Conservation (phyloP, 2,888 invertebrate genomes). For the Emmelina monodactyla region DNA sequence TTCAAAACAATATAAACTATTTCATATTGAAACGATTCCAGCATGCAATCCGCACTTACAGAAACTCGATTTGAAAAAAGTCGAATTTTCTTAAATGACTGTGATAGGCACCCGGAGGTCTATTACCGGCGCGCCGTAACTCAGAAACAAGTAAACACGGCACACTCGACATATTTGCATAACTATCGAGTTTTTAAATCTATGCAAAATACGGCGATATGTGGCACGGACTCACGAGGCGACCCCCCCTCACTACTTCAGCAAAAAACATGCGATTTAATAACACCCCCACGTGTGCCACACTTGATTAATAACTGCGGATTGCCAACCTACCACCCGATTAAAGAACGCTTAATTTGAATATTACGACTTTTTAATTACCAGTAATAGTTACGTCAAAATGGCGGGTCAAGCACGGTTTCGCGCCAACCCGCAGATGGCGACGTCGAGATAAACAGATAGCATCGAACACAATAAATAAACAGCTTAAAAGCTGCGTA, state of each 20-base stretch:
- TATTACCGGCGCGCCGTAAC: slow-evolving; percentile 56
- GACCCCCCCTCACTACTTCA: slow-evolving; percentile 29
- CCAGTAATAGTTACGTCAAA: slow-evolving; percentile 22
- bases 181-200: slow-evolving; percentile 64
- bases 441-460: slow-evolving; percentile 24
- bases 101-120: slow-evolving; percentile 27
- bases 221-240: slow-evolving; percentile 49
- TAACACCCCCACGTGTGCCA: slow-evolving; percentile 32
- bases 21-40: no score
- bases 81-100: slow-evolving; percentile 42
- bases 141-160: slow-evolving; percentile 62
- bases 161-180: slow-evolving; percentile 54
- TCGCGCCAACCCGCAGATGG: slow-evolving; percentile 27
- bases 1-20: no score
- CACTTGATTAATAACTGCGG: slow-evolving; percentile 41
- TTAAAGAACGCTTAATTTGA: slow-evolving; percentile 28
- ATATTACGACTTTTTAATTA: slow-evolving; percentile 24
- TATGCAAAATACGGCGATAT: slow-evolving; percentile 64
- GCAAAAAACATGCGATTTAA: slow-evolving; percentile 51
- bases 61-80: slow-evolving; percentile 33
- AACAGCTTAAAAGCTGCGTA: slow-evolving; percentile 48
- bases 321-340: slow-evolving; percentile 28
- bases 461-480: slow-evolving; percentile 36
- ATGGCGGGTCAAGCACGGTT: slow-evolving; percentile 21
- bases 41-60: slow-evolving; percentile 38